Evolutionary conservation across 2,797 vertebrate genomes (phyloP).

Genomic region (Momotus momota): DNA sequence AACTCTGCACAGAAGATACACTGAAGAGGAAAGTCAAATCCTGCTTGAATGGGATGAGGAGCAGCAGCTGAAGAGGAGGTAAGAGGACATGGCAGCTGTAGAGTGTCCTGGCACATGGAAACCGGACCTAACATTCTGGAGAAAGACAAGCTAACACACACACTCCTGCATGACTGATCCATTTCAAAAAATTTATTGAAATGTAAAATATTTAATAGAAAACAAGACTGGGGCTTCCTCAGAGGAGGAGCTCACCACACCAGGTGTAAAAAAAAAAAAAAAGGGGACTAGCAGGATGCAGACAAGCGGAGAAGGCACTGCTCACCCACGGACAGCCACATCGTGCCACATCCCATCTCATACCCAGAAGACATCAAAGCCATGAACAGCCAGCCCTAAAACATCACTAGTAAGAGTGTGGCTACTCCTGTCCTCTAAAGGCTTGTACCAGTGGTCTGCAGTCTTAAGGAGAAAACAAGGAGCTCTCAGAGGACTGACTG

Average conservation of each 20-base stretch:
- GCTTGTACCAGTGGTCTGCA: neutral
- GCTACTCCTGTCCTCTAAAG: neutral
- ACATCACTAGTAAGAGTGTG: neutral
- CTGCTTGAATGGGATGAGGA: neutral
- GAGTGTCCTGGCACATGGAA: neutral
- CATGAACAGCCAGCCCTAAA: neutral
- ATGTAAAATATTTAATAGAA: constrained; percentile 23
- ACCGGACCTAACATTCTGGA: neutral
- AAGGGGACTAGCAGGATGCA: neutral
- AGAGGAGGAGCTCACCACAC: neutral
- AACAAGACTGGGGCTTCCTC: neutral
- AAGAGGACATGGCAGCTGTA: neutral
- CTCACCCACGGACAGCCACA: neutral
- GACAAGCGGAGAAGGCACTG: neutral
- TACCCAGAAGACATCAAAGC: neutral
- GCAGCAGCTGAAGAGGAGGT: neutral
- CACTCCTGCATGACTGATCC: neutral
- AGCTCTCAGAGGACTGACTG: neutral
- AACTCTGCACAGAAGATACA: neutral
- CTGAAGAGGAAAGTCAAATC: neutral
- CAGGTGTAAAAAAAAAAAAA: neutral
- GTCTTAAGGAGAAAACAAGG: neutral
- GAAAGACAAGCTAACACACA: neutral
- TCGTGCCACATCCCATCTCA: neutral
- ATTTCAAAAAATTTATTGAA: constrained; percentile 52